phyloP scores from a whole-genome alignment of 2,797 vertebrate genomes.

The Aviceda cuculoides region DNA sequence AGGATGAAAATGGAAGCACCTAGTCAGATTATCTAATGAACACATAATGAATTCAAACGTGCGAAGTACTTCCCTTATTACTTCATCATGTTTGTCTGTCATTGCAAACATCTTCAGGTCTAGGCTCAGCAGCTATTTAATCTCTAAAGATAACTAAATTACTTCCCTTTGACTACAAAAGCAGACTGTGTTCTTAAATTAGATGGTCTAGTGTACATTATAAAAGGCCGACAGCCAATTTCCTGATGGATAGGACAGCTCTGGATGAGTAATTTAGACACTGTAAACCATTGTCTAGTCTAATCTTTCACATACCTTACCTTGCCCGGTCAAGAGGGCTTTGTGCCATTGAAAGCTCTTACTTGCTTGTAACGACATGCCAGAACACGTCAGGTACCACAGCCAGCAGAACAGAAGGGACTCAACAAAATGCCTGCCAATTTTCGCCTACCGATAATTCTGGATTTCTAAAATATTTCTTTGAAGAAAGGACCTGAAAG shows the following conservation, averaged over 20 bases:
- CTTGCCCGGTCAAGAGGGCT: not conserved
- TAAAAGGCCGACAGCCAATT: not conserved
- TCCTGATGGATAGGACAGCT: not conserved
- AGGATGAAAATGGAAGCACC: constrained; percentile 2
- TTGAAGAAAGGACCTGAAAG: not conserved
- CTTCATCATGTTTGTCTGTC: not conserved
- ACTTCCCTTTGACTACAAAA: not conserved
- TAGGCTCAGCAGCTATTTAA: not conserved
- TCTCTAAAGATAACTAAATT: not conserved
- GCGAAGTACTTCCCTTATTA: not conserved
- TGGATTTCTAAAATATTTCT: not conserved
- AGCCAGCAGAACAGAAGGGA: not conserved
- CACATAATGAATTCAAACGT: not conserved
- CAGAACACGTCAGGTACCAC: not conserved
- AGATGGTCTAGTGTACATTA: not conserved
- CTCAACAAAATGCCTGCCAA: not conserved
- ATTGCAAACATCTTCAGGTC: not conserved
- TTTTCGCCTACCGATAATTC: not conserved
- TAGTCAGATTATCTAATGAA: not conserved
- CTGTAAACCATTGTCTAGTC: not conserved
- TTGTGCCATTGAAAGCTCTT: not conserved
- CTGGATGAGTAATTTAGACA: not conserved
- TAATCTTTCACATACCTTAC: not conserved
- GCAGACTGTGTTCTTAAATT: not conserved
- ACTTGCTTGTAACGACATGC: not conserved